A percentile compares a stretch with the other conserved stretches of the same genome.
Evolutionary conservation across 2,797 vertebrate species (phyloP).

Genomic region (Cyprinella venusta): DNA sequence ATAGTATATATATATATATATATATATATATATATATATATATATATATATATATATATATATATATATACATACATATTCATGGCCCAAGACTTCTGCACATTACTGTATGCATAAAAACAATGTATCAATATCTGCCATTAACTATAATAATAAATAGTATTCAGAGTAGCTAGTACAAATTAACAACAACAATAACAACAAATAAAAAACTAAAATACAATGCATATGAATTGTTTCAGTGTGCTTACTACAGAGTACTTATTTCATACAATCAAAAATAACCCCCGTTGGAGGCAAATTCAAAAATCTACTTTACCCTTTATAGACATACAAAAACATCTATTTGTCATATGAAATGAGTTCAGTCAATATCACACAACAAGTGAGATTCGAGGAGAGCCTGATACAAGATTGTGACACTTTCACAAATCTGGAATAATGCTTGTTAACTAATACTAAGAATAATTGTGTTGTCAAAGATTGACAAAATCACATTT

Average conservation of each 20-base stretch:
- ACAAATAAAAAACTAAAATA: slow-evolving; percentile 38
- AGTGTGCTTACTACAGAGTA: slow-evolving; percentile 55
- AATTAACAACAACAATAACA: slow-evolving; percentile 26
- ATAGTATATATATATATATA: not conserved
- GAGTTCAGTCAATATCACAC: slow-evolving; percentile 25
- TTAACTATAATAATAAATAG: slow-evolving; percentile 52
- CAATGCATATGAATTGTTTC: slow-evolving; percentile 46
- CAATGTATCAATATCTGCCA: slow-evolving; percentile 39
- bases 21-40: slow-evolving; percentile 3
- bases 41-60: too few species aligned
- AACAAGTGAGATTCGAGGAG: not conserved
- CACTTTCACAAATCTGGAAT: slow-evolving; percentile 13
- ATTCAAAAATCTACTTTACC: slow-evolving; percentile 44
- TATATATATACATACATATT: too few species aligned
- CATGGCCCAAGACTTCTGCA: slow-evolving; percentile 13
- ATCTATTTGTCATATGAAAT: slow-evolving; percentile 30
- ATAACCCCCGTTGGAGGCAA: slow-evolving; percentile 34
- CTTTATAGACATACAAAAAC: slow-evolving; percentile 46
- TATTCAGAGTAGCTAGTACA: slow-evolving; percentile 49
- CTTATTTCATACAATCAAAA: slow-evolving; percentile 53
- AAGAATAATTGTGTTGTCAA: slow-evolving; percentile 24
- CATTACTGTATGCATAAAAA: slow-evolving; percentile 34
- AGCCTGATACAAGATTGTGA: slow-evolving; percentile 1
- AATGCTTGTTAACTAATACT: slow-evolving; percentile 21
- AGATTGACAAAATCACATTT: slow-evolving; percentile 22